Evolutionary conservation across 2,888 invertebrate species (phyloP), one percentile per base, ranked within the genome.

Genomic region (Harpalus rufipes): DNA sequence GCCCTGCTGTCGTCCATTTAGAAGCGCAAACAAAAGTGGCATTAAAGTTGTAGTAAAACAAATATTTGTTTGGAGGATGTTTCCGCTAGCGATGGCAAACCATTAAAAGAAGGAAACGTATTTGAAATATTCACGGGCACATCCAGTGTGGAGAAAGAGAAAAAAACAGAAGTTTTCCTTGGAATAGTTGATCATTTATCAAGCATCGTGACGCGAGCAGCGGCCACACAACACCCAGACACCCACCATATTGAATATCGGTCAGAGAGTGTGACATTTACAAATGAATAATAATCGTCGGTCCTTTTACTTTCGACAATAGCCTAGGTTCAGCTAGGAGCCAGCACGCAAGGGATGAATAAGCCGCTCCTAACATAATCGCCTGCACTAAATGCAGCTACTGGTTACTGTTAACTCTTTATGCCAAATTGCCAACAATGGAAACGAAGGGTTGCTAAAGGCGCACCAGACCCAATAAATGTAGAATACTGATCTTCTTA

Each of bases 221-320:
- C 44, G 44, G 44, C 82, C 82, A 82, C 82, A 82, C 82, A 89
- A 91, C 91, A 90, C 91, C 91, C 90, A 91, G 89, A 91, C 91
- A 90, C 91, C 91, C 90, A 91, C 90, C 90, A 90, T 91, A 91
- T 91, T 91, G 90, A 91, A 91, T 91, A 91, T 91, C 90, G 91
- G 90, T 89, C 91, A 90, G 88, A 86, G 84, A 88, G 89, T 84
- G 89, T 91, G 91, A 91, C 91, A 91, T 91, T 91, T 90, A 91
- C 90, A 91, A 91, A 91, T 91, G 91, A 91, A 91, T 91, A 91
- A 91, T 91, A 91, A 91, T 91, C 91, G 90, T 63, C 63, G 84
- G 91, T 90, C 91, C 91, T 91, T 91, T 91, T 90, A 90, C 90
- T 90, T 90, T 90, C 89, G 88, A 90, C 89, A 90, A 90, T 89